A percentile compares a stretch with the other conserved stretches of the same genome.
phyloP scores from a whole-genome alignment of 1,140 invertebrate genomes.

The Alviniconcha marisindica region DNA sequence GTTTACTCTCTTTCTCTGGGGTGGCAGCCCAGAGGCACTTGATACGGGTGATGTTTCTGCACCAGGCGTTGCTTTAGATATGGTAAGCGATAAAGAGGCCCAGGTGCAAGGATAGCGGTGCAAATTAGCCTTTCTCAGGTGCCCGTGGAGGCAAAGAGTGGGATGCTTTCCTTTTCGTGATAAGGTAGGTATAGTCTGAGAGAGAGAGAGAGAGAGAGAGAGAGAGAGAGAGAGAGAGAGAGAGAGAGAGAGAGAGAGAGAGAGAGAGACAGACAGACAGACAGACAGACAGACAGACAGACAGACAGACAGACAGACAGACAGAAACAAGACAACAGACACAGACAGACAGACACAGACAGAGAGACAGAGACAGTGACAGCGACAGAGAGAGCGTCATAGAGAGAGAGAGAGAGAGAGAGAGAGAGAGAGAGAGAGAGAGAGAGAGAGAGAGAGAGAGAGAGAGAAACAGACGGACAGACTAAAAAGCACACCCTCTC shows the following conservation, averaged over 20 bases:
- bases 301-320: not conserved
- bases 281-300: not conserved
- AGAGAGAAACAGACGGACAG: not conserved
- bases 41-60: too few relatives aligned
- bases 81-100: too few relatives aligned
- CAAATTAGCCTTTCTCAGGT: too few relatives aligned
- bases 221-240: not conserved
- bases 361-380: not conserved
- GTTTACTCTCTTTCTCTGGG: too few relatives aligned
- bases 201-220: conserved; percentile 1
- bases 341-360: not conserved
- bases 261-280: not conserved
- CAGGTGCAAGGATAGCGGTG: too few relatives aligned
- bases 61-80: too few relatives aligned
- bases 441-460: not conserved
- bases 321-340: not conserved
- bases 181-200: too few relatives aligned
- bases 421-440: not conserved
- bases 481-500: too few relatives aligned
- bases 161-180: too few relatives aligned
- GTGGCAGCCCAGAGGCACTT: too few relatives aligned
- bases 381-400: not conserved
- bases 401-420: not conserved
- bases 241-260: conserved; percentile 10
- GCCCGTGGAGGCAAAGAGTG: too few relatives aligned